Base-by-base conservation (phyloP, 2,113 vertebrate species). In the Donacobius atricapilla region DNA sequence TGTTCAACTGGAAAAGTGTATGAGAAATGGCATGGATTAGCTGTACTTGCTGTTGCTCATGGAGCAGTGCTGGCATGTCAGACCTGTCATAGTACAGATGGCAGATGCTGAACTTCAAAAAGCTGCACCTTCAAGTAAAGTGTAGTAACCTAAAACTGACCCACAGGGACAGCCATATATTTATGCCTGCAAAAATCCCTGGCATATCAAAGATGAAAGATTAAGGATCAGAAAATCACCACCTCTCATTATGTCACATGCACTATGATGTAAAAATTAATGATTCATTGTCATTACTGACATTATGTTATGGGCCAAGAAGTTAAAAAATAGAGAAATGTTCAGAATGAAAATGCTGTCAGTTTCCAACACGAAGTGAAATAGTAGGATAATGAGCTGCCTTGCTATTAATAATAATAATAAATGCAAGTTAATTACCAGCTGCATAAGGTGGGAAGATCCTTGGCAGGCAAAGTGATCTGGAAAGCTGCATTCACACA, bases 21-120 rank as follows among this genome's bases (percentile, higher is more conserved):
- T 13, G 44, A 87, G 44, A 54, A 93, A 91, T 15, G 4, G 68
- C 42, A 35, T 0, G 21, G 72, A 88, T 94, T 94, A 87, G 31
- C 76, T 83, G 93, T 93, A 56, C 93, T 92, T 81, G 68, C n/a
- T 90, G 40, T 39, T 83, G 65, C 37, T 78, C 56, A 30, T 23
- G 45, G 22, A 28, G 44, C n/a, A 89, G 6, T 1, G 13, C 19
- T 58, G 48, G 31, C 77, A 69, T 23, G 35, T 56, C 45, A 87
- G 73, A 24, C 23, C 40, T 6, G 0, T 53, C 15, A 4, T 3
- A 45, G 18, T 35, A 50, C 35, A 73, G 56, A 86, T 31, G 54
- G 50, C 35, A 70, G 30, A 75, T 25, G 75, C 6, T 71, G 10
- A 2, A 28, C 45, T 72, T 56, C 65, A 85, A 53, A 87, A 63